Percentiles rank a stretch among this genome's conserved stretches.
Evolutionary conservation across 2,888 invertebrate species (phyloP).

Genomic region (Parochlus steinenii): DNA sequence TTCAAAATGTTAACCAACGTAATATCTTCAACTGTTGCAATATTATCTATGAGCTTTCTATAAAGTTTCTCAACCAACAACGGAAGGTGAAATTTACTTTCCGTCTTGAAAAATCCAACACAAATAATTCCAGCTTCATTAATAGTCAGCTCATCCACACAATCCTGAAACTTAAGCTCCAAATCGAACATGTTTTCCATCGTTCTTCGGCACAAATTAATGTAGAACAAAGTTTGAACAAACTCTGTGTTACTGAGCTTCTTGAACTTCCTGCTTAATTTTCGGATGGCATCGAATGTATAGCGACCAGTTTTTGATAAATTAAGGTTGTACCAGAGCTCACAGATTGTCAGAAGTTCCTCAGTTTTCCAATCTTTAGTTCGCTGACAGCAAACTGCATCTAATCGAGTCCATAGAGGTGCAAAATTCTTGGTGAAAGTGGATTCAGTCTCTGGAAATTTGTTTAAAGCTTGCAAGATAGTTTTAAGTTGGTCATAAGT

Average conservation of each 20-base stretch:
- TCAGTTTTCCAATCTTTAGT: slow-evolving; percentile 35
- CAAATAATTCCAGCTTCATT: slow-evolving; percentile 54
- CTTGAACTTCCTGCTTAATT: slow-evolving; percentile 38
- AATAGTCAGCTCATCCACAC: slow-evolving; percentile 37
- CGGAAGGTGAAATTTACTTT: slow-evolving; percentile 40
- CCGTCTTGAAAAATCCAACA: slow-evolving; percentile 64
- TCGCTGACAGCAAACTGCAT: slow-evolving; percentile 40
- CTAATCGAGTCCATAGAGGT: slow-evolving; percentile 49
- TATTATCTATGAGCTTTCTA: slow-evolving; percentile 32
- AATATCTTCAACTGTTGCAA: slow-evolving; percentile 42
- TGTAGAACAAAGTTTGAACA: slow-evolving; percentile 48
- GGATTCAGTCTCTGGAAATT: slow-evolving; percentile 36
- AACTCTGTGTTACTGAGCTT: slow-evolving; percentile 42
- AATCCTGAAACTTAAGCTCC: slow-evolving; percentile 37
- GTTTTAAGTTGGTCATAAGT: slow-evolving; percentile 38
- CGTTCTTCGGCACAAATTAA: slow-evolving; percentile 40
- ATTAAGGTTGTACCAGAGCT: slow-evolving; percentile 46
- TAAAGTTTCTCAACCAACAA: slow-evolving; percentile 35
- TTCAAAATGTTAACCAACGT: slow-evolving; percentile 49
- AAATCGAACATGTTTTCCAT: slow-evolving; percentile 45
- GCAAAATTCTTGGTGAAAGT: slow-evolving; percentile 39
- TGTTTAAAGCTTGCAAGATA: slow-evolving; percentile 34
- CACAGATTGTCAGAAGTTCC: slow-evolving; percentile 38
- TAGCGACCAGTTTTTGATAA: slow-evolving; percentile 39
- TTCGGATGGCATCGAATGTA: slow-evolving; percentile 35